Evolutionary conservation across 1,140 invertebrate species (phyloP).

Genomic region (Penaeus indicus): DNA sequence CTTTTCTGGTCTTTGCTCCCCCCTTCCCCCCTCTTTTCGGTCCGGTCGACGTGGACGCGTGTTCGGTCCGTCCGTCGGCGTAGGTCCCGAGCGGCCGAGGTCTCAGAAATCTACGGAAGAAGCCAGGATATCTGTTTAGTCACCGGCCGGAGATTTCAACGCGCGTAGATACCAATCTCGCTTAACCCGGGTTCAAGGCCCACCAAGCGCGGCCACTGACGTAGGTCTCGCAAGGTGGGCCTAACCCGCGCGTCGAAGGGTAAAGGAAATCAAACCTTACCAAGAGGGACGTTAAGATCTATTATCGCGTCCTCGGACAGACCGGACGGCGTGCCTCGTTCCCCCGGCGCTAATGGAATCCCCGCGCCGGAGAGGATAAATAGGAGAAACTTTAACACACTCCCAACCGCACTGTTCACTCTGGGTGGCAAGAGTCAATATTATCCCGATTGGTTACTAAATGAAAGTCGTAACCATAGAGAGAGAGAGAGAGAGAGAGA

Average conservation of each 20-base stretch:
- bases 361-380: conserved; percentile 56
- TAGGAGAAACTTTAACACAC: conserved; percentile 62
- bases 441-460: conserved; percentile 42
- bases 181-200: conserved; percentile 41
- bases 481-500: conserved; percentile 9
- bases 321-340: background rate
- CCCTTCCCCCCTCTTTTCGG: too few species aligned
- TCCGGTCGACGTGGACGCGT: too few species aligned
- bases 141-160: conserved; percentile 48
- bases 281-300: background rate
- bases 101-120: background rate
- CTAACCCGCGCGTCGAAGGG: background rate
- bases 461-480: conserved; percentile 47
- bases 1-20: too few species aligned
- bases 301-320: background rate
- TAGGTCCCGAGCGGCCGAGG: background rate
- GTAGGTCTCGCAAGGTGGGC: conserved; percentile 34
- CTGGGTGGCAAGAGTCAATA: conserved; percentile 60
- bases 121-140: background rate
- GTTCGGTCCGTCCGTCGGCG: too few species aligned
- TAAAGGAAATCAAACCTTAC: background rate
- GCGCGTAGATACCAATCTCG: conserved; percentile 53
- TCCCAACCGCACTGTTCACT: conserved; percentile 59
- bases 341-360: conserved; percentile 50
- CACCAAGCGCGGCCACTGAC: conserved; percentile 52